A percentile compares a stretch with the other conserved stretches of the same genome.
Conservation (phyloP, 2,888 invertebrate species). For the Polydrusus cervinus region DNA sequence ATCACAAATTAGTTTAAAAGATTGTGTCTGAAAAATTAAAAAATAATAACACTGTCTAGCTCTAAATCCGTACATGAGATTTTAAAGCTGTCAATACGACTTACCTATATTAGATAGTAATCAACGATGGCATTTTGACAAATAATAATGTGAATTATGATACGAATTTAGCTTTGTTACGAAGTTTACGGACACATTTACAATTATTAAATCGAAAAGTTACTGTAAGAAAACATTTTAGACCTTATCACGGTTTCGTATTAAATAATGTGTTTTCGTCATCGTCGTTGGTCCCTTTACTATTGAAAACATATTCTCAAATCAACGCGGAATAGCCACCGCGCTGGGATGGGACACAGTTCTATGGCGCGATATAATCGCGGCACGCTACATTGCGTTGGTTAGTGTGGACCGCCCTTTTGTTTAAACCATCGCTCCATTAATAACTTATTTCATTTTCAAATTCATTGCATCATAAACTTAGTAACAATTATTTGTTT, state of each 20-base stretch:
- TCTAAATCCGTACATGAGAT: constrained; percentile 59
- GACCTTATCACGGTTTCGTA: constrained; percentile 25
- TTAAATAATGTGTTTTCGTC: constrained; percentile 28
- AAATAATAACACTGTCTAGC: constrained; percentile 56
- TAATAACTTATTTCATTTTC: constrained; percentile 10
- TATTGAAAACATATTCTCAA: constrained; percentile 18
- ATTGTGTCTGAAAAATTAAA: constrained; percentile 58
- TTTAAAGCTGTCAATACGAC: constrained; percentile 60
- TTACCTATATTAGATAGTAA: constrained; percentile 55
- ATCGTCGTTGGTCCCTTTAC: constrained; percentile 43
- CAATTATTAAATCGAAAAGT: constrained; percentile 11
- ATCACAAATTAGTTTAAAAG: constrained; percentile 66
- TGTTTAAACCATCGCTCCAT: neutral
- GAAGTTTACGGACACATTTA: constrained; percentile 55
- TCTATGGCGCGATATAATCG: no score
- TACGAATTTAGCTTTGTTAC: constrained; percentile 53
- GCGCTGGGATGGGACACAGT: no score
- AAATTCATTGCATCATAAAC: constrained; percentile 38
- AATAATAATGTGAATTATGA: constrained; percentile 56
- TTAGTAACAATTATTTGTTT: constrained; percentile 32
- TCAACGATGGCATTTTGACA: constrained; percentile 59
- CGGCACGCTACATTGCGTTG: no score
- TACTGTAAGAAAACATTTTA: constrained; percentile 12
- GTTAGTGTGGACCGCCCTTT: no score
- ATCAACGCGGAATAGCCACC: no score